A percentile compares a stretch with the other conserved stretches of the same genome.
Evolutionary conservation across 2,888 invertebrate species (phyloP).

Genomic region (Pristionchus japonicus): DNA sequence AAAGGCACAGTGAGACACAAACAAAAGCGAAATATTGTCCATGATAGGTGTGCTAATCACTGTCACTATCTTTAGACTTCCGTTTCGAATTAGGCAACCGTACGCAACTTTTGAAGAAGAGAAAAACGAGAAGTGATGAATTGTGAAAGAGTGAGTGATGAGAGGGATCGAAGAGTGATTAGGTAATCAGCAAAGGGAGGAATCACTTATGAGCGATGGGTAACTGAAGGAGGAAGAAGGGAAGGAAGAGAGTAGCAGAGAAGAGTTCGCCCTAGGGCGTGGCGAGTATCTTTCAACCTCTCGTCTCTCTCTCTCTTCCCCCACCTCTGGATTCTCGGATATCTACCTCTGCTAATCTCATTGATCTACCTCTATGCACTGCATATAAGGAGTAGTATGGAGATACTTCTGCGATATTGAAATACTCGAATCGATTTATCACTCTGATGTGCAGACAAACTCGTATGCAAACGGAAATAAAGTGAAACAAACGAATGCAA

Average conservation of each 20-base stretch:
- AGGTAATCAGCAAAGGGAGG: neutral
- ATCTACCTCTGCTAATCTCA: neutral
- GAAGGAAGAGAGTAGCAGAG: neutral
- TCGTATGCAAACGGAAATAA: neutral
- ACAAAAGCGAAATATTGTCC: neutral
- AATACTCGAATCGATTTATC: slow-evolving; percentile 17
- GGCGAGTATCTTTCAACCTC: neutral
- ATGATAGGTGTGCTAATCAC: slow-evolving; percentile 20
- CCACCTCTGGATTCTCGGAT: slow-evolving; percentile 13
- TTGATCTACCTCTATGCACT: neutral
- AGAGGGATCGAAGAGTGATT: neutral
- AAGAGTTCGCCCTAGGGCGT: slow-evolving; percentile 15
- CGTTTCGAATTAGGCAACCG: slow-evolving; percentile 28
- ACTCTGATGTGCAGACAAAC: neutral
- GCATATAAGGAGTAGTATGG: neutral
- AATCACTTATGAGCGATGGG: neutral
- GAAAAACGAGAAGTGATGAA: slow-evolving; percentile 1
- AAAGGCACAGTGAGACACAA: neutral
- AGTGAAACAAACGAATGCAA: slow-evolving; percentile 4
- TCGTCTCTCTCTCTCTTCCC: neutral
- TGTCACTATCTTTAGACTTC: slow-evolving; percentile 24
- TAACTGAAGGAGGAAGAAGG: neutral
- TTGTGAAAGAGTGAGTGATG: neutral
- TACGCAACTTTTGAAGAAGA: slow-evolving; percentile 17
- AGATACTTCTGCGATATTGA: too few species aligned